Base-by-base conservation (phyloP, 2,888 invertebrate genomes). In the Prosapia bicincta region DNA sequence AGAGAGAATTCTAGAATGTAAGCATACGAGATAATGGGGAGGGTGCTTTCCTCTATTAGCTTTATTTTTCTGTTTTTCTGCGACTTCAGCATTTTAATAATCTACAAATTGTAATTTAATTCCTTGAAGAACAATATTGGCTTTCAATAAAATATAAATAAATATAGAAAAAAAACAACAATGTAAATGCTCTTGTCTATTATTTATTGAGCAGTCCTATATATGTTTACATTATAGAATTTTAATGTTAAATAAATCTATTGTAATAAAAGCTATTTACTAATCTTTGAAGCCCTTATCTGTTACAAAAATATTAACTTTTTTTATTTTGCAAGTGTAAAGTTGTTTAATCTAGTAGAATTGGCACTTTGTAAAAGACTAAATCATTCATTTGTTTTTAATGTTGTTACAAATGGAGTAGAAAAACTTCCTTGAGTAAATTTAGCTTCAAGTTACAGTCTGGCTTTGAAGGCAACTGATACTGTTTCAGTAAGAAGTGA, bases 1-100 rank as follows among this genome's bases (percentile, higher is more conserved):
- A 54, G 54, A 54, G 54, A 54, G 54, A 54, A 54, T 54, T 54
- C 54, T 54, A 54, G 54, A 54, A 54, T 54, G 54, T 54, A 54
- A 54, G 54, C 54, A 54, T 54, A 54, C 54, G 54, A 54, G 54
- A 54, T 20, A 20, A 54, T 20, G 54, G 54, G 54, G 54, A n/a
- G 54, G 54, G 54, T 54, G 54, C 54, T 54, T 54, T 54, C 20
- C 54, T 54, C 54, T 54, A 54, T 54, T 54, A 54, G 54, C 54
- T 54, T 54, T 54, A 20, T 54, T 54, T 54, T 38, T 38, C 38
- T 38, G 38, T 38, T 38, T 2, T 38, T 10, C 38, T 38, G 38
- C 38, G 38, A 38, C 13, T 38, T 38, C 38, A 13, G 15, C 38
- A 38, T 38, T 38, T 54, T 20, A 54, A 54, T 54, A 54, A 54